These are phyloP conservation scores for Kobus ellipsiprymnus DNA, from an alignment of 2,113 vertebrate genomes.

Conservation along the genomic window DNA sequence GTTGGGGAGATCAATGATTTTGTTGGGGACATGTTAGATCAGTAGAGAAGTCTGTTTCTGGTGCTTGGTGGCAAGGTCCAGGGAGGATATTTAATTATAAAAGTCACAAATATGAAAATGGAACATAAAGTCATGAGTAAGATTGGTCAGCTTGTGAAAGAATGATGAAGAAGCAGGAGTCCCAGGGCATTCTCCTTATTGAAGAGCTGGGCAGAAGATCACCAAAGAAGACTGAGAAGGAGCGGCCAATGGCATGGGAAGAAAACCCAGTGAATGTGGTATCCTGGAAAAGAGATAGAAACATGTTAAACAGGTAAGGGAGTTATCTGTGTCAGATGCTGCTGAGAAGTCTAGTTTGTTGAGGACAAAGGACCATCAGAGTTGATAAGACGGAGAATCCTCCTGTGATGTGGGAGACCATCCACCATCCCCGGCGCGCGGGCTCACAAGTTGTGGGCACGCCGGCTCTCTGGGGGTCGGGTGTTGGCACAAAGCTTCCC, in stretches of 20 bases:
- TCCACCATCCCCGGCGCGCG: rapidly evolving
- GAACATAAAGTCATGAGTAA: not conserved
- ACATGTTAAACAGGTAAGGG: not conserved
- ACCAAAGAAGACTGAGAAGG: not conserved
- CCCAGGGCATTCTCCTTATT: not conserved
- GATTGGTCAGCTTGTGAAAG: not conserved
- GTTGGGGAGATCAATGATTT: not conserved
- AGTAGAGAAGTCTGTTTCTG: not conserved
- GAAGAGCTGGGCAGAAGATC: not conserved
- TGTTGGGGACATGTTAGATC: not conserved
- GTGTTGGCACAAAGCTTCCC: not conserved
- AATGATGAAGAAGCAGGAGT: not conserved
- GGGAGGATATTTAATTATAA: not conserved
- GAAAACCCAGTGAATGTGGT: not conserved
- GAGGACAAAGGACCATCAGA: not conserved
- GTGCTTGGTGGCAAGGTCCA: not conserved
- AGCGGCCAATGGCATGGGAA: not conserved
- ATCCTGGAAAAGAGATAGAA: not conserved
- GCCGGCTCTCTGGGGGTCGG: not conserved
- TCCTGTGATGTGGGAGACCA: not conserved
- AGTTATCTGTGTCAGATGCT: not conserved
- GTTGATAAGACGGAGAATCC: not conserved
- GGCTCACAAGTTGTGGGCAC: not conserved
- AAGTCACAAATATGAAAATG: not conserved
- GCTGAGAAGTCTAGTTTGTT: not conserved